A percentile compares a stretch with the other conserved stretches of the same genome.
Evolutionary conservation across 2,797 vertebrate genomes (phyloP).

Genomic region (Eutrigla gurnardus): DNA sequence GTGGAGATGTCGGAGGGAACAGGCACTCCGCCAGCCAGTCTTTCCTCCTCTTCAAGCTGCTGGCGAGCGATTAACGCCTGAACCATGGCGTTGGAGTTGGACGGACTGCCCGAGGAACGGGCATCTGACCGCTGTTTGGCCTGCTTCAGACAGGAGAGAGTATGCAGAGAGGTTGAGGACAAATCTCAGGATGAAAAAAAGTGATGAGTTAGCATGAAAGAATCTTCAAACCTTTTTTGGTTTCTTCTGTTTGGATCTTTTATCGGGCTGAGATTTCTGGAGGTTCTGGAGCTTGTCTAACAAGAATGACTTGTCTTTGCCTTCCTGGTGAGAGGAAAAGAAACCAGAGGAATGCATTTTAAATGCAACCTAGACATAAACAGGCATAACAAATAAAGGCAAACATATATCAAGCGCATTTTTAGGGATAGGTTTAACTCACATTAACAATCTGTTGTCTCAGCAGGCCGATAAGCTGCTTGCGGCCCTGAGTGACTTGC

Average conservation of each 20-base stretch:
- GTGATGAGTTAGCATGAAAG: not conserved
- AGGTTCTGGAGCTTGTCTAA: constrained; percentile 80
- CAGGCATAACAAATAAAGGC: not conserved
- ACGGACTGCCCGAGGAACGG: constrained; percentile 34
- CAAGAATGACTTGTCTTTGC: constrained; percentile 92
- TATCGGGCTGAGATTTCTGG: constrained; percentile 68
- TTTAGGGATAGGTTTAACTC: constrained; percentile 57
- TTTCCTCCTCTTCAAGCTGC: constrained; percentile 59
- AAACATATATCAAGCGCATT: not conserved
- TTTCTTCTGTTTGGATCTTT: constrained; percentile 52
- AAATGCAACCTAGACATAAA: not conserved
- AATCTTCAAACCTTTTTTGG: constrained; percentile 56
- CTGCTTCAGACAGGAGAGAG: constrained; percentile 42
- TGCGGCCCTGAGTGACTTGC: constrained; percentile 91
- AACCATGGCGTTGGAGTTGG: constrained; percentile 69
- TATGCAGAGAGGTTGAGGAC: not conserved
- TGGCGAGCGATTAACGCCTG: constrained; percentile 69
- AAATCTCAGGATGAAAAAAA: not conserved
- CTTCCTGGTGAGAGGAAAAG: constrained; percentile 82
- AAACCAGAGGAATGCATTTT: not conserved
- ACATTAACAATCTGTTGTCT: constrained; percentile 90
- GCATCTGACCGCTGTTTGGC: constrained; percentile 30
- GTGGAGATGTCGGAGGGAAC: constrained; percentile 58
- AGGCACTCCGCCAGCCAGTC: constrained; percentile 24
- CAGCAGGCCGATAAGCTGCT: constrained; percentile 83